These are phyloP conservation scores for Nothoprocta perdicaria DNA, from an alignment of 2,113 vertebrate genomes.

Conservation along the genomic window DNA sequence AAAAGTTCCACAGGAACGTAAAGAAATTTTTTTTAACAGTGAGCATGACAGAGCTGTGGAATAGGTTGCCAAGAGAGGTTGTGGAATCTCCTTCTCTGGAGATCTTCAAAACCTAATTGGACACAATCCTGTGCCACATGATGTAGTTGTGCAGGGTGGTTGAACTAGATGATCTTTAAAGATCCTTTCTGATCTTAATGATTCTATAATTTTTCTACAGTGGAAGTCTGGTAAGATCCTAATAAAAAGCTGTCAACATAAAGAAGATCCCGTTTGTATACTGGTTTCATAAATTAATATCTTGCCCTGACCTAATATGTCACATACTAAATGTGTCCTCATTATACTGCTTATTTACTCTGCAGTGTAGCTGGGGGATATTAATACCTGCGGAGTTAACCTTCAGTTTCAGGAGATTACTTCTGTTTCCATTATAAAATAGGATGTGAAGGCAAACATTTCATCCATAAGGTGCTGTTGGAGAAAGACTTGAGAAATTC, in stretches of 20 bases:
- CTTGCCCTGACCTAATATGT: not conserved
- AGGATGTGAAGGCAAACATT: not conserved
- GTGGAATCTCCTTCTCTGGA: too few species aligned
- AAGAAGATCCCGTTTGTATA: not conserved
- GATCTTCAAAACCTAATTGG: too few species aligned
- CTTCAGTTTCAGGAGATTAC: not conserved
- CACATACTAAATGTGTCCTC: not conserved
- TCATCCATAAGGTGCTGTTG: not conserved
- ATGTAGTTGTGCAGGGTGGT: too few species aligned
- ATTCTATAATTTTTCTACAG: not conserved
- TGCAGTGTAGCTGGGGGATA: not conserved
- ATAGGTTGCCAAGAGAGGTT: too few species aligned
- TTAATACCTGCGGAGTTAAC: not conserved
- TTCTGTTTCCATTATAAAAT: not conserved
- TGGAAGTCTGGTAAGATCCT: not conserved
- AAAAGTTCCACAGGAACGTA: too few species aligned
- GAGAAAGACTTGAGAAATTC: not conserved
- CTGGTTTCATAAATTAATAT: not conserved
- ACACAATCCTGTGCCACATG: too few species aligned
- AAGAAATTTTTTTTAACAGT: too few species aligned
- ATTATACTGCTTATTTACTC: not conserved
- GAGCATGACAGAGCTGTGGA: too few species aligned
- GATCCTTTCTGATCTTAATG: too few species aligned
- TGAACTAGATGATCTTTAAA: too few species aligned
- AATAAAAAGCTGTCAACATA: not conserved